Conservation (phyloP, 2,888 invertebrate species). For the Cryptocephalus moraei region DNA sequence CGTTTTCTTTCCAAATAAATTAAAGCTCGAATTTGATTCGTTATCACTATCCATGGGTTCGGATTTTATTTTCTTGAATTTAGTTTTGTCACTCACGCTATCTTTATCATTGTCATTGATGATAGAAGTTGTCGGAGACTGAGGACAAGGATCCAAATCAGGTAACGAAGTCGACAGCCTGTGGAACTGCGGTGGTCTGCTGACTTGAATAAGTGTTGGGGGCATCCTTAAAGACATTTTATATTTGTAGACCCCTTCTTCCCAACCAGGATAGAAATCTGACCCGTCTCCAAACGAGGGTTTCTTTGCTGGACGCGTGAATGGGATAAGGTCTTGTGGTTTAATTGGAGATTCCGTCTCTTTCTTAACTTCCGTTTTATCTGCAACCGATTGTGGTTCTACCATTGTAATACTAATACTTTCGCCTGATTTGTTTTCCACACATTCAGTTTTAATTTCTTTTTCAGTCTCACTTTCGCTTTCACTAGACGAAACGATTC, state of each 20-base stretch:
- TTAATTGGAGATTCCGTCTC: slow-evolving; percentile 8
- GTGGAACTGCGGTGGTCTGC: slow-evolving; percentile 58
- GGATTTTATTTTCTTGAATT: slow-evolving; percentile 28
- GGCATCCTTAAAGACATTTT: slow-evolving; percentile 77
- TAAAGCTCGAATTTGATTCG: slow-evolving; percentile 57
- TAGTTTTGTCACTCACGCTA: slow-evolving; percentile 16
- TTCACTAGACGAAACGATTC: slow-evolving; percentile 20
- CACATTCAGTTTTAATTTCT: slow-evolving; percentile 1
- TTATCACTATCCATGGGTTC: slow-evolving; percentile 47
- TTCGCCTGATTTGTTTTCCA: slow-evolving; percentile 4
- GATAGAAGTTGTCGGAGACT: slow-evolving; percentile 58
- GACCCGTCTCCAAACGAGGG: slow-evolving; percentile 61
- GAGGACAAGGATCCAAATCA: slow-evolving; percentile 64
- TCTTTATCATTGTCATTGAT: slow-evolving; percentile 44
- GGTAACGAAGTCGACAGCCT: slow-evolving; percentile 66
- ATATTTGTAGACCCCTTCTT: slow-evolving; percentile 72
- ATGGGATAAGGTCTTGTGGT: slow-evolving; percentile 10
- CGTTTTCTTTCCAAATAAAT: slow-evolving; percentile 40
- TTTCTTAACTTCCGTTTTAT: slow-evolving; percentile 4
- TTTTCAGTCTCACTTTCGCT: slow-evolving; percentile 37
- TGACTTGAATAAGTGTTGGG: slow-evolving; percentile 67
- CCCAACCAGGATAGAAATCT: slow-evolving; percentile 70
- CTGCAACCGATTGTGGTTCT: not conserved
- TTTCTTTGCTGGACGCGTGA: slow-evolving; percentile 39
- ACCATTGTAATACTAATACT: not conserved